Evolutionary conservation across 1,140 invertebrate species (phyloP), one percentile per base, ranked within the genome.

Genomic region (Dinoponera quadriceps): DNA sequence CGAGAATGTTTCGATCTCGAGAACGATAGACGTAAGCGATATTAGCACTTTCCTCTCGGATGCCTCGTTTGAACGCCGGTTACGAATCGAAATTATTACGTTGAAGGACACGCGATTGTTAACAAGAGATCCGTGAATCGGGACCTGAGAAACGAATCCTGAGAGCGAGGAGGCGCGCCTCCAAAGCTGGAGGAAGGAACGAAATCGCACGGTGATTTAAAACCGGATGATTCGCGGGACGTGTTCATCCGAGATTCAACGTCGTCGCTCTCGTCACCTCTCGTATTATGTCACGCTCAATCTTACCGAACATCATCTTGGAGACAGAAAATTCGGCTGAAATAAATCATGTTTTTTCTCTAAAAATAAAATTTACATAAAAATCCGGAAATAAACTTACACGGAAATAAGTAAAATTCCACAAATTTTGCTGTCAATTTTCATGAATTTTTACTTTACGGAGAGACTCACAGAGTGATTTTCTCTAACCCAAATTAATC

Each of bases 1-100:
- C 63, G 49, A 78, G 65, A 33, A 78, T 57, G 49, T 69, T 78
- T 69, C 63, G 75, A 78, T 78, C 63, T 69, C 63, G 63, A 20
- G 22, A 5, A 63, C 25, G 75, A 78, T 68, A 55, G 13, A 22
- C 55, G 33, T 44, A 55, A 78, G 63, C 63, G 63, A 78, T 78
- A 78, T 78, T 57, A 57, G 33, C 75, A 44, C 51, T 55, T 78
- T n/a, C 48, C 60, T 65, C 49, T 69, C 22, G 22, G 33, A 69
- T 57, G 16, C 20, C 29, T 69, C 49, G 49, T 69, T 55, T 44
- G 33, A 18, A 11, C 18, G 25, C 13, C 72, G 7, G 38, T 25
- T 13, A 25, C 38, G 38, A 49, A 69, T 69, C 54, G 54, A 59
- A 29, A 71, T 80, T 48, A 29, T 80, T 33, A 80, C 22, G 33